These are phyloP conservation scores for Eulemur mongoz DNA, from an alignment of 2,797 vertebrate species.

Conservation along the genomic window DNA sequence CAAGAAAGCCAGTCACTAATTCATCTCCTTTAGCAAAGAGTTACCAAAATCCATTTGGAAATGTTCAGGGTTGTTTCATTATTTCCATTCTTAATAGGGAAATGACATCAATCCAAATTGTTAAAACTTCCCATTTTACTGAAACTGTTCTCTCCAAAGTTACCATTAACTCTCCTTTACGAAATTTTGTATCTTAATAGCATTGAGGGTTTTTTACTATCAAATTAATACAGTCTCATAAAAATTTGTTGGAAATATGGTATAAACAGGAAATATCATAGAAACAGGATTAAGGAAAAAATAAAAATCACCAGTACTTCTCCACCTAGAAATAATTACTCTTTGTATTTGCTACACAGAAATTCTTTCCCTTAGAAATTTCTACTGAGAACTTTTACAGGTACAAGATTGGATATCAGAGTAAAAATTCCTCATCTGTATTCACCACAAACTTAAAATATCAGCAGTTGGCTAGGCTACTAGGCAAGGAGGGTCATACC, in stretches of 20 bases:
- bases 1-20: not conserved
- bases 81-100: not conserved
- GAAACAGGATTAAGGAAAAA: not conserved
- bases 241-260: not conserved
- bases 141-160: not conserved
- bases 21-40: not conserved
- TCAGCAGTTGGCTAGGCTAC: not conserved
- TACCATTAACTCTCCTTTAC: not conserved
- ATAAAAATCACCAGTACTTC: not conserved
- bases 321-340: not conserved
- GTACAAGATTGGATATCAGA: not conserved
- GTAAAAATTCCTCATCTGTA: not conserved
- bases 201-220: not conserved
- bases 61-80: not conserved
- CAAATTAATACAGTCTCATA: not conserved
- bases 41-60: not conserved
- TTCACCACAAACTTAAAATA: not conserved
- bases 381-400: not conserved
- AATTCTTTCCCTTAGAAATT: not conserved
- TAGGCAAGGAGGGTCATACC: not conserved
- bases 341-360: not conserved
- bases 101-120: not conserved
- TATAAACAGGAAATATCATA: not conserved
- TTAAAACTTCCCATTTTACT: not conserved
- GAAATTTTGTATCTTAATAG: conserved; percentile 14